Percentiles rank a stretch among this genome's conserved stretches.
Evolutionary conservation across 30 jellyfish, hydroid and myxozoan species (phyloP).

Genomic region (Turritopsis rubra): DNA sequence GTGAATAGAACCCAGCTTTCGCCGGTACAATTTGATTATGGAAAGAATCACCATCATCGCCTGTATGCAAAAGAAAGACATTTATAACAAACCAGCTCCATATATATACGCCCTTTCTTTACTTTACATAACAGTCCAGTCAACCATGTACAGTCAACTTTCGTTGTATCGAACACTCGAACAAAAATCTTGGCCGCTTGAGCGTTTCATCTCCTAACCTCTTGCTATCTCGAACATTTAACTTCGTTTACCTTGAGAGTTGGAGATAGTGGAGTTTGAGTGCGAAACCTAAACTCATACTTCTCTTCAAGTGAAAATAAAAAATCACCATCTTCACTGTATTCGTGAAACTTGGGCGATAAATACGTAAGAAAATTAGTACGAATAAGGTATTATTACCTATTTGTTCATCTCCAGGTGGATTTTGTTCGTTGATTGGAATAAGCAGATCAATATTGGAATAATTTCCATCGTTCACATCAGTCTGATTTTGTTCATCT

Average conservation of each 20-base stretch:
- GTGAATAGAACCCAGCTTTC: slow-evolving; percentile 21
- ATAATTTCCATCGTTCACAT: not conserved
- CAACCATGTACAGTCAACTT: too few species aligned
- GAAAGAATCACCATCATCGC: not conserved
- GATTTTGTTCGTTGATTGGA: not conserved
- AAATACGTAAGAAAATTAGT: not conserved
- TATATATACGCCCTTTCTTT: too few species aligned
- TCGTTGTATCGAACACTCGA: too few species aligned
- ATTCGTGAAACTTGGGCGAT: too few species aligned
- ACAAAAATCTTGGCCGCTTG: too few species aligned
- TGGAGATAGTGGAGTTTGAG: too few species aligned
- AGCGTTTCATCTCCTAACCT: too few species aligned
- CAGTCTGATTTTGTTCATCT: not conserved
- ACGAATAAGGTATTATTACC: not conserved
- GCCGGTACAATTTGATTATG: not conserved
- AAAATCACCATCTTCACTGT: not conserved
- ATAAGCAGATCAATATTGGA: not conserved
- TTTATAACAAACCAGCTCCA: not conserved
- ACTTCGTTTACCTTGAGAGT: too few species aligned
- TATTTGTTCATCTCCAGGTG: not conserved
- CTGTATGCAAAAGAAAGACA: not conserved
- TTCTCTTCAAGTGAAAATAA: not conserved
- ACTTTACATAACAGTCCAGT: too few species aligned
- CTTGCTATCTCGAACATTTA: too few species aligned
- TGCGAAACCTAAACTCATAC: too few species aligned